These are phyloP conservation scores for Dryobates pubescens DNA, from an alignment of 2,797 vertebrate species.

Conservation along the genomic window DNA sequence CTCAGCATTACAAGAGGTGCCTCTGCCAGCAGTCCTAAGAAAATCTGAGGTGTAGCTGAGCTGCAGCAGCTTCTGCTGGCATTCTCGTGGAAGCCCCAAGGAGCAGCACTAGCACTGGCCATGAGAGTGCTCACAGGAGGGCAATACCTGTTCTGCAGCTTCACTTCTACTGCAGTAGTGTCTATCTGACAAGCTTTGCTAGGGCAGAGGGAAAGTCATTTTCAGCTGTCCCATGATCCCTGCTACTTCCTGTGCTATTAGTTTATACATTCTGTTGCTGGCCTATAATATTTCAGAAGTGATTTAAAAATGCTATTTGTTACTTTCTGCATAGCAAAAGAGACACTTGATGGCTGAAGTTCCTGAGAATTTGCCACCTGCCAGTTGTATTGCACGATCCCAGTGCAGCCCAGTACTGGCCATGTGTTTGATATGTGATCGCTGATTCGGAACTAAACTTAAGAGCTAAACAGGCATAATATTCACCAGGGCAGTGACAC, in stretches of 20 bases:
- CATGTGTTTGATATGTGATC: neutral
- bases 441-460: neutral
- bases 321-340: neutral
- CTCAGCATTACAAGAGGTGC: neutral
- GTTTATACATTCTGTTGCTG: constrained; percentile 3
- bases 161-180: neutral
- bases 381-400: neutral
- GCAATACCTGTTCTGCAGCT: neutral
- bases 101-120: neutral
- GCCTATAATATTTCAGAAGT: neutral
- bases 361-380: neutral
- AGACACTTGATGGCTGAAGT: neutral
- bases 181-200: neutral
- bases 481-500: neutral
- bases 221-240: neutral
- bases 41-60: neutral
- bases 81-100: neutral
- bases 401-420: neutral
- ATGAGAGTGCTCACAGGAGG: neutral
- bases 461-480: neutral
- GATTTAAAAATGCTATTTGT: neutral
- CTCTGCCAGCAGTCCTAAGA: neutral
- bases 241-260: constrained; percentile 6
- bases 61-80: neutral
- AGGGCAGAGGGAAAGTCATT: neutral